Evolutionary conservation across 64 coral and sea anemone species (phyloP).

Genomic region (Montipora efflorescens): DNA sequence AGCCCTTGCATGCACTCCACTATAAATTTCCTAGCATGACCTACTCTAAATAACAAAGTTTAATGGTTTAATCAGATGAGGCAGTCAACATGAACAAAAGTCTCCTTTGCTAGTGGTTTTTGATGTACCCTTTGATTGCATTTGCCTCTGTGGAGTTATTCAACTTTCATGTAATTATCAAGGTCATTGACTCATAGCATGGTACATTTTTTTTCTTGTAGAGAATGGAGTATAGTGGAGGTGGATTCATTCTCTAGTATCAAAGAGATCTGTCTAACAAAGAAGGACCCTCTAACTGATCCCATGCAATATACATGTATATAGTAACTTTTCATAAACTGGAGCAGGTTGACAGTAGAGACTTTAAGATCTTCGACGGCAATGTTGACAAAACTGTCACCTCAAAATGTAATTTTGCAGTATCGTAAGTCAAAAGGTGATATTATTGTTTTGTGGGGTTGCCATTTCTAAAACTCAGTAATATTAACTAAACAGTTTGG

Average conservation of each 20-base stretch:
- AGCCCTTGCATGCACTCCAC: too few relatives aligned
- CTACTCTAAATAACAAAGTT: too few relatives aligned
- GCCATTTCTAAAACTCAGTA: too few relatives aligned
- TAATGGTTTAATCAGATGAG: not conserved
- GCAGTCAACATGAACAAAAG: not conserved
- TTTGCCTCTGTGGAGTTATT: not conserved
- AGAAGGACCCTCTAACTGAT: not conserved
- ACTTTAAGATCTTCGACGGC: too few relatives aligned
- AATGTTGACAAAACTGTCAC: too few relatives aligned
- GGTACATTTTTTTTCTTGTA: constrained; percentile 44
- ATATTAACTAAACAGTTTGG: too few relatives aligned
- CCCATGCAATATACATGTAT: not conserved
- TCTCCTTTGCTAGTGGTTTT: not conserved
- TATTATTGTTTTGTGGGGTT: too few relatives aligned
- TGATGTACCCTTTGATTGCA: not conserved
- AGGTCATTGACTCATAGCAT: not conserved
- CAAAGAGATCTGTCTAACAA: not conserved
- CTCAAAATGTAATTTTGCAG: too few relatives aligned
- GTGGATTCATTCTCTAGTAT: constrained; percentile 79
- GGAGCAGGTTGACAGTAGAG: too few relatives aligned
- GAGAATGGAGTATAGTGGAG: constrained; percentile 92
- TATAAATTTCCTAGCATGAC: too few relatives aligned
- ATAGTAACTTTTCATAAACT: not conserved
- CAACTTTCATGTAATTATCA: not conserved
- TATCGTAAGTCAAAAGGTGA: too few relatives aligned